Base-by-base conservation (phyloP, 2,888 invertebrate genomes). In the Euzophera pinguis region DNA sequence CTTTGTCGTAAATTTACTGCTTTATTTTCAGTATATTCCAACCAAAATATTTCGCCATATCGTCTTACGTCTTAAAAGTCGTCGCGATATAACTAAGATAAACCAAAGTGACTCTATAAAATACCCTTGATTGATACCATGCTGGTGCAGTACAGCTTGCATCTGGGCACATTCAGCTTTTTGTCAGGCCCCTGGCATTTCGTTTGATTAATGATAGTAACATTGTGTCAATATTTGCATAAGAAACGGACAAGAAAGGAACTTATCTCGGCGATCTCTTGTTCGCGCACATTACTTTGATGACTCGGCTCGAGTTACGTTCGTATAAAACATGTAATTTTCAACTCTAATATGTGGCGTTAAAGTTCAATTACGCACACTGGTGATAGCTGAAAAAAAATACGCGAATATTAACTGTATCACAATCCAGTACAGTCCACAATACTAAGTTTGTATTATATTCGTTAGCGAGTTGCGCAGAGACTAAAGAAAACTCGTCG, bases 221-320 rank as follows among this genome's bases (percentile, higher is more conserved):
- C 84, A 84, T 75, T 86, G 82, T 81, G 73, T 84, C 83, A 89
- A 89, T 89, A 90, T 90, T 90, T 88, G 90, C 89, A 90, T 90
- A 88, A 87, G 90, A 90, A 90, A 85, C 75, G 80, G 73, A 72
- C 79, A 77, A 79, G 85, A 81, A 80, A 81, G 74, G 71, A 78
- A 78, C 78, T 77, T 86, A 86, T 86, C 83, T 71, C 73, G 77
- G 77, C 75, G 71, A 86, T 89, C 83, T 74, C 65, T 71, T 71
- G 70, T 67, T 66, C 68, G 69, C 73, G 62, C 70, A 69, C 75
- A 73, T 82, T 75, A 78, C 66, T 72, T 76, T 80, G 79, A 85
- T 83, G 77, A 78, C 78, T 79, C 69, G 68, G 70, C 73, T 77
- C 72, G 60, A 65, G 69, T 75, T 75, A 57, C 52, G 50, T 58